Base-by-base conservation (phyloP, 2,888 invertebrate species). In the Phragmatobia fuliginosa region DNA sequence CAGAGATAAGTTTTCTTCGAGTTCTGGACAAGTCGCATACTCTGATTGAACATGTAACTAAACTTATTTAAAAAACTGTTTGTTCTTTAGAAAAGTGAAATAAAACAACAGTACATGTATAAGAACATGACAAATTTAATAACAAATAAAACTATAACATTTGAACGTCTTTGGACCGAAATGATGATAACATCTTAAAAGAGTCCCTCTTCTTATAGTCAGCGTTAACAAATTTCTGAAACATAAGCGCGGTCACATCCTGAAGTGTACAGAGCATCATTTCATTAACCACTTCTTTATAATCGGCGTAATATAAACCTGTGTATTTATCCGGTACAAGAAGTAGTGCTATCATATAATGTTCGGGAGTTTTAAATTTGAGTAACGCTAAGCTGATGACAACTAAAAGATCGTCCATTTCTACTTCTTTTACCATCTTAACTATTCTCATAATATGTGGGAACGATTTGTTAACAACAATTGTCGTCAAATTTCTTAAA, bases 321-420 rank as follows among this genome's bases (percentile, higher is more conserved):
- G 1, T 10, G 60, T 73, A 62, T 14, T 75, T 60, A 10, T 33
- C 7, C 11, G 88, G 84, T 5, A 88, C 31, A 18, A 89, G 71
- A 49, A 80, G 60, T 21, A 88, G 14, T 7, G 83, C 82, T 21
- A 88, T 60, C 28, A 84, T 66, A 68, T 82, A 77, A 16, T 81
- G 72, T 68, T 87, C 86, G 11, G 70, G 38, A 1, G 66, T 66
- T 36, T 80, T 70, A 45, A 79, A 73, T 1, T 76, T 66, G 36
- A 78, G 65, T 28, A 80, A 62, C 16, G 66, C 71, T 4, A 71
- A 32, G 65, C 79, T 67, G 7, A 72, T 36, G 0, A 33, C n/a
- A 11, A 66, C 65, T n/a, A 62, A 28, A 21, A 79, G 28, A 31
- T 73, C 62, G 73, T 68, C 11, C 67, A 74, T 11, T 58, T 64